These are phyloP conservation scores for Mola mola DNA, from an alignment of 2,113 vertebrate genomes.

Conservation along the genomic window DNA sequence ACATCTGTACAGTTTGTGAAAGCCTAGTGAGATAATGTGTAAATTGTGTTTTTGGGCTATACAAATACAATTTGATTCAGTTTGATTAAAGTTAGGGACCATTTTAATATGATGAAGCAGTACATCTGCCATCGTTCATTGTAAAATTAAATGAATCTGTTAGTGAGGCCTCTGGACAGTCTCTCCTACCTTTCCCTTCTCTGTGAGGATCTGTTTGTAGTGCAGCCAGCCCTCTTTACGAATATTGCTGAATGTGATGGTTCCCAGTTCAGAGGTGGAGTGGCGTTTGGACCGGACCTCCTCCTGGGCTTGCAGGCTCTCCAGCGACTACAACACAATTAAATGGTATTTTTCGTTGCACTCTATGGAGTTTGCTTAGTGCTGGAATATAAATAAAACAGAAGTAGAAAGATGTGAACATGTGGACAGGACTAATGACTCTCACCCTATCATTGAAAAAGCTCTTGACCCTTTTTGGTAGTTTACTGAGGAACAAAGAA, in stretches of 20 bases:
- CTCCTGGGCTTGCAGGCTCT: constrained; percentile 88
- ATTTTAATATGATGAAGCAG: no score
- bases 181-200: constrained; percentile 99
- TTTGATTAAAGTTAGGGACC: no score
- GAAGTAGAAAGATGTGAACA: neutral
- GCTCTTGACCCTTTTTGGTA: constrained; percentile 93
- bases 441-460: constrained; percentile 97
- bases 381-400: neutral
- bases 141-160: no score
- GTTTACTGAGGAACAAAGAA: constrained; percentile 81
- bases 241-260: constrained; percentile 86
- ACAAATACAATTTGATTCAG: no score
- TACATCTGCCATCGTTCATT: no score
- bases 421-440: constrained; percentile 57
- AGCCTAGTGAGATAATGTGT: no score
- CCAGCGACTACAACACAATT: constrained; percentile 85
- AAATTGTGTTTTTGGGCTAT: no score
- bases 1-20: no score
- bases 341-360: neutral
- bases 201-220: constrained; percentile 96
- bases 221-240: constrained; percentile 95
- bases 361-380: neutral
- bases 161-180: no score
- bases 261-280: constrained; percentile 93
- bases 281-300: constrained; percentile 89